A percentile compares a stretch with the other conserved stretches of the same genome.
Evolutionary conservation across 2,113 vertebrate genomes (phyloP).

Genomic region (Myxocyprinus asiaticus): DNA sequence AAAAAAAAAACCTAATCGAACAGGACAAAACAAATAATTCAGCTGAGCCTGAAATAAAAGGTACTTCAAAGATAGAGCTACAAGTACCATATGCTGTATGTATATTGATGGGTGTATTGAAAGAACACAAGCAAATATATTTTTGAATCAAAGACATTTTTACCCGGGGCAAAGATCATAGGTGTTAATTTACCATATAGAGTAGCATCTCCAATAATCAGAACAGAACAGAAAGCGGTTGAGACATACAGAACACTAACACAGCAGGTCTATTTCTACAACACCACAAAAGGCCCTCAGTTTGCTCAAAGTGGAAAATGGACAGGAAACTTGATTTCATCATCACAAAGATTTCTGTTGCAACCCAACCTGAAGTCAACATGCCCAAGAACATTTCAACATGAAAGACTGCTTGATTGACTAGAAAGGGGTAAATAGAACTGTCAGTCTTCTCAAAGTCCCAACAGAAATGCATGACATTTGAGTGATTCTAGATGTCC

Average conservation of each 20-base stretch:
- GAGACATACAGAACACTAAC: not conserved
- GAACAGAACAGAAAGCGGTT: too few relatives aligned
- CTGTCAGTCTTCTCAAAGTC: conserved; percentile 18
- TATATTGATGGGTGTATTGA: not conserved
- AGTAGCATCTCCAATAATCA: conserved; percentile 14
- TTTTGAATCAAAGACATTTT: too few relatives aligned
- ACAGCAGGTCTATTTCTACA: conserved; percentile 16
- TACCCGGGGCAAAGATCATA: not conserved
- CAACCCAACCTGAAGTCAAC: conserved; percentile 18
- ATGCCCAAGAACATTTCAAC: conserved; percentile 7
- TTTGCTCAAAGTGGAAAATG: conserved; percentile 12
- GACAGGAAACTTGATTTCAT: conserved; percentile 38
- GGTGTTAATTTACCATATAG: conserved; percentile 23
- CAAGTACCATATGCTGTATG: not conserved
- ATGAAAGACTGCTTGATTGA: conserved; percentile 25
- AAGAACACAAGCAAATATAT: too few relatives aligned
- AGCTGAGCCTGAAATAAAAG: not conserved
- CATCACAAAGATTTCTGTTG: conserved; percentile 17
- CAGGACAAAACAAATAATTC: not conserved
- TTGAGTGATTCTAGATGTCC: conserved; percentile 16
- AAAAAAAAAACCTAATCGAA: conserved; percentile 7
- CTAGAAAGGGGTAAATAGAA: conserved; percentile 27
- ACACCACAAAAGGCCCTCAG: conserved; percentile 6
- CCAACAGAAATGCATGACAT: not conserved
- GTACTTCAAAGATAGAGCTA: too few relatives aligned